Base-by-base conservation (phyloP, 2,888 invertebrate species). In the Rhyacophila evoluta region DNA sequence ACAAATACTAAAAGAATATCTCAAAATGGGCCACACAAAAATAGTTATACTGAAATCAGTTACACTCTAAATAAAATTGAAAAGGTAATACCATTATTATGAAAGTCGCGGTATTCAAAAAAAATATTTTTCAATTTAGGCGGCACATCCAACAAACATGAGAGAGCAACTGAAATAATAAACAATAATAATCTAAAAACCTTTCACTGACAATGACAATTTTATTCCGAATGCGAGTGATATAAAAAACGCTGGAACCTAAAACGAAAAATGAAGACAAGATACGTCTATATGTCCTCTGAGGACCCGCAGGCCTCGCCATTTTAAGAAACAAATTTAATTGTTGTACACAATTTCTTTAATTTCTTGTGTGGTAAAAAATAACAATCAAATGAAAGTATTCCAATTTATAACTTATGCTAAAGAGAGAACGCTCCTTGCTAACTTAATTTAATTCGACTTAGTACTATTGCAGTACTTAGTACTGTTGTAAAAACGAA, bases 121-220 rank as follows among this genome's bases (percentile, higher is more conserved):
- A n/a, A n/a, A 19, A 19, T 55, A 6, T 55, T 55, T 55, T 10
- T 55, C 55, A 55, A 55, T 77, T 77, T 77, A 37, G n/a, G 73
- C 73, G 69, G 71, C 36, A 73, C 73, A 77, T 73, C 73, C 68
- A 55, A 55, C 55, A 73, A 55, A 55, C 19, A 73, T 77, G 77
- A 72, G 39, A 77, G 33, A 77, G 8, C 8, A 55, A 55, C 15
- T 55, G 55, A 10, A 33, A 33, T 33, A 33, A 33, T 33, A 33
- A 33, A 33, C 6, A 33, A 33, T 33, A 33, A 55, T 55, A 55
- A 74, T 70, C 78, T 12, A 78, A 76, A 77, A 78, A 78, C 70
- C 69, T 78, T 78, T 78, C 78, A 74, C 78, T 78, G n/a, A 55
- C 72, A 70, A 78, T 78, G 78, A 78, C 78, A 78, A 78, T 69